Base-by-base conservation (phyloP, 2,113 vertebrate genomes). In the Tragelaphus scriptus region DNA sequence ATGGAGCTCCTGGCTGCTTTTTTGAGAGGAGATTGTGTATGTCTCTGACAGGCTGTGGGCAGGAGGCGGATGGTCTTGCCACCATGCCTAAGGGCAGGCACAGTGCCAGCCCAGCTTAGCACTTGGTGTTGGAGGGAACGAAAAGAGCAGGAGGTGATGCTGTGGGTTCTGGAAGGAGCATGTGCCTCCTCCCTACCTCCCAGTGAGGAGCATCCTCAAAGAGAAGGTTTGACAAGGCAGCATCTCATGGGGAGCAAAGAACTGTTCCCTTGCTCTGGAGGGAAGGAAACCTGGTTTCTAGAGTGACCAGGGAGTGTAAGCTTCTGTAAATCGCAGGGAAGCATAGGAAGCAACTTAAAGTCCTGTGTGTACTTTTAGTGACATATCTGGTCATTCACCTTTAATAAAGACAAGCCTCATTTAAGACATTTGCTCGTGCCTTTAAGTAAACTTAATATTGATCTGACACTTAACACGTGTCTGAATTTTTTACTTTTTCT, bases 391-490 rank as follows among this genome's bases (percentile, higher is more conserved):
- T 36, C 36, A 10, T 10, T 30, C 59, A 61, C 91, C 61, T 86
- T 87, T 61, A 51, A 88, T 91, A 85, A 93, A 88, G 85, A 71
- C 13, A 13, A 68, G 26, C 53, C 40, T 47, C 1, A 0, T 3
- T 56, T 15, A 85, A 95, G 94, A 26, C 21, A 2, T 44, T 61
- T 93, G 6, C 53, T 58, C 40, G 1, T 44, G 40, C 79, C 16
- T 89, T 40, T 63, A 87, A 88, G 90, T 91, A 79, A 96, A 87
- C 86, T 91, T 91, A 84, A 92, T 58, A 56, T 94, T 56, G 71
- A 89, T 90, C 71, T 65, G 90, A 94, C 36, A 12, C 90, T 85
- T 0, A 25, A 44, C 40, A 36, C 15, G 13, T 17, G 47, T 55
- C 92, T 81, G 80, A 25, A 28, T 40, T 87, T 95, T 95, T 95